phyloP scores from a whole-genome alignment of 2,888 invertebrate genomes.

The Cryptocheilus praepositus region DNA sequence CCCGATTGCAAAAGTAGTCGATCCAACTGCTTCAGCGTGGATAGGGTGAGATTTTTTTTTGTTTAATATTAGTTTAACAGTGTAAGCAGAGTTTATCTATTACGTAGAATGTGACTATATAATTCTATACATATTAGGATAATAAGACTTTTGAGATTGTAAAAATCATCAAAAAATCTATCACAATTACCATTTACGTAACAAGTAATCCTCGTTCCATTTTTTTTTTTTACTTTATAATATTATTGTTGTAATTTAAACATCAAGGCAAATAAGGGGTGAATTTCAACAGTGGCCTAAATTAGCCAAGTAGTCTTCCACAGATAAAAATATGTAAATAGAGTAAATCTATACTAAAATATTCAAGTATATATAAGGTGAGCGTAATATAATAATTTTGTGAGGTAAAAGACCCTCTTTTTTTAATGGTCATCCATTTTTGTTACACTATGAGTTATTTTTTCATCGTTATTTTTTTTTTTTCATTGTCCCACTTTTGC shows the following conservation, averaged over 20 bases:
- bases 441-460: conserved; percentile 60
- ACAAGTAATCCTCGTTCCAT: conserved; percentile 69
- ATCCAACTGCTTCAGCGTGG: conserved; percentile 34
- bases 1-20: conserved; percentile 30
- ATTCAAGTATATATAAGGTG: conserved; percentile 74
- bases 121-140: conserved; percentile 75
- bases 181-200: conserved; percentile 78
- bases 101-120: conserved; percentile 75
- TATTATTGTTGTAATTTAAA: conserved; percentile 74
- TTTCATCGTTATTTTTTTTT: conserved; percentile 66
- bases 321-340: conserved; percentile 75
- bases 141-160: conserved; percentile 79
- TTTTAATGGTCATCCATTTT: conserved; percentile 66
- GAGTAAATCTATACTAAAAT: conserved; percentile 76
- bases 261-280: conserved; percentile 76
- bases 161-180: conserved; percentile 83
- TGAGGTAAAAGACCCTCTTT: conserved; percentile 72
- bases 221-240: conserved; percentile 54
- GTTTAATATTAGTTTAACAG: conserved; percentile 52
- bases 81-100: conserved; percentile 65
- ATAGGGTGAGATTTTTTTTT: conserved; percentile 42
- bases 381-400: conserved; percentile 73
- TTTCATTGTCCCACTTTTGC: conserved; percentile 60
- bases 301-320: conserved; percentile 75
- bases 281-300: conserved; percentile 75